Conservation (phyloP, 2,888 invertebrate species). For the Isoperla grammatica region DNA sequence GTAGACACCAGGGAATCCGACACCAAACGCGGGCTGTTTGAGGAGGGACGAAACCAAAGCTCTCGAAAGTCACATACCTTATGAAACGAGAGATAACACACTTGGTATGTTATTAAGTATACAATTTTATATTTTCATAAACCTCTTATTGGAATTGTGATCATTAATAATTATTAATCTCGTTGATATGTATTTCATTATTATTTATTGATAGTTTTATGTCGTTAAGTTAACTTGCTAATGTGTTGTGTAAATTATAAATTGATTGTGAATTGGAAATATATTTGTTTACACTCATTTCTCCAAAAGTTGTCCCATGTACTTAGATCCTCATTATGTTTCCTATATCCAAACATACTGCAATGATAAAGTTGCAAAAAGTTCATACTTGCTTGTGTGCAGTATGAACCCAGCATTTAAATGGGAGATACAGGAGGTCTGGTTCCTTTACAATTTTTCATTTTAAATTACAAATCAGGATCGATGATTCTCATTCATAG, state of each 20-base stretch:
- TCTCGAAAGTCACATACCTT: neutral
- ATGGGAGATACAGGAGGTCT: no score
- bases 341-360: no score
- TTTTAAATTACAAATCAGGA: no score
- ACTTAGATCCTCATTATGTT: no score
- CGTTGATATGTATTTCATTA: slow-evolving; percentile 17
- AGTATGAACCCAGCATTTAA: no score
- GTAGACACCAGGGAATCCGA: no score
- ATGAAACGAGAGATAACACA: neutral
- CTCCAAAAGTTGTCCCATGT: neutral
- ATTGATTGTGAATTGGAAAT: slow-evolving; percentile 3
- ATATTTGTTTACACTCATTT: neutral
- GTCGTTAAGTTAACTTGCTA: slow-evolving; percentile 5
- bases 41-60: neutral
- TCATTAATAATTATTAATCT: slow-evolving; percentile 7
- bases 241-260: slow-evolving; percentile 10
- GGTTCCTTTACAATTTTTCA: no score
- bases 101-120: slow-evolving; percentile 1
- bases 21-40: no score
- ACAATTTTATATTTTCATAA: slow-evolving; percentile 28
- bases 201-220: slow-evolving; percentile 26
- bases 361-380: no score
- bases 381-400: no score
- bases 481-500: no score
- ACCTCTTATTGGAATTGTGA: slow-evolving; percentile 22